phyloP scores from a whole-genome alignment of 2,797 vertebrate genomes.

The Lutra lutra region DNA sequence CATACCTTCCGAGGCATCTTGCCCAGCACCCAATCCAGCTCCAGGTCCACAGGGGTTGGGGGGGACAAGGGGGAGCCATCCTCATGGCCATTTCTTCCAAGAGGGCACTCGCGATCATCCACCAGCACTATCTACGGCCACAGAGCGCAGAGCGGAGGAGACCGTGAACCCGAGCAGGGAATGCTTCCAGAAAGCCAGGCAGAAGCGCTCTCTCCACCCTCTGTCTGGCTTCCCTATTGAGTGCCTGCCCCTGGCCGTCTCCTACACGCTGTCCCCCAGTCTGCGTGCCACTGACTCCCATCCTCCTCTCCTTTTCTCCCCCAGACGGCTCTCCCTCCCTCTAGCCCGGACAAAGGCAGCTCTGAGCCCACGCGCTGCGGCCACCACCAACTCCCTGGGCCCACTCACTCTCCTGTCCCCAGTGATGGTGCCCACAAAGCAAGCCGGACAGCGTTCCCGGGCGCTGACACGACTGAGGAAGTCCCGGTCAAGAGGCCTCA shows the following conservation, averaged over 20 bases:
- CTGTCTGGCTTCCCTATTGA: background rate
- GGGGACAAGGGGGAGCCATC: background rate
- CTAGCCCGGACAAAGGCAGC: background rate
- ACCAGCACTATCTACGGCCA: slow-evolving; percentile 91
- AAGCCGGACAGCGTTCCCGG: slow-evolving; percentile 93
- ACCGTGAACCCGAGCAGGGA: background rate
- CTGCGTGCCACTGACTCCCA: background rate
- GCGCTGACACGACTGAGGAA: slow-evolving; percentile 90
- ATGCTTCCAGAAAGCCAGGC: background rate
- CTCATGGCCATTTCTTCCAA: slow-evolving; percentile 52
- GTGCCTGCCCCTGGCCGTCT: accelerated
- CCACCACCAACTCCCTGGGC: background rate
- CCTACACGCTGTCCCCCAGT: background rate
- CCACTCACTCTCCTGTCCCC: slow-evolving; percentile 91
- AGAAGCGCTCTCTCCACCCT: background rate
- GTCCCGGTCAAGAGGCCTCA: slow-evolving; percentile 84
- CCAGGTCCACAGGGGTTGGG: slow-evolving; percentile 91
- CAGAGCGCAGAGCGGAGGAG: background rate
- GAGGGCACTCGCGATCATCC: slow-evolving; percentile 86
- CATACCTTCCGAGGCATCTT: slow-evolving; percentile 95
- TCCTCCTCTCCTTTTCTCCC: background rate
- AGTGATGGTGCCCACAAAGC: slow-evolving; percentile 93
- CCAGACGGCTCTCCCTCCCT: background rate
- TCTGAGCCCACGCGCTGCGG: accelerated
- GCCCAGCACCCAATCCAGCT: slow-evolving; percentile 95